Conservation (phyloP, 2,888 invertebrate genomes). For the Octodonta nipae region DNA sequence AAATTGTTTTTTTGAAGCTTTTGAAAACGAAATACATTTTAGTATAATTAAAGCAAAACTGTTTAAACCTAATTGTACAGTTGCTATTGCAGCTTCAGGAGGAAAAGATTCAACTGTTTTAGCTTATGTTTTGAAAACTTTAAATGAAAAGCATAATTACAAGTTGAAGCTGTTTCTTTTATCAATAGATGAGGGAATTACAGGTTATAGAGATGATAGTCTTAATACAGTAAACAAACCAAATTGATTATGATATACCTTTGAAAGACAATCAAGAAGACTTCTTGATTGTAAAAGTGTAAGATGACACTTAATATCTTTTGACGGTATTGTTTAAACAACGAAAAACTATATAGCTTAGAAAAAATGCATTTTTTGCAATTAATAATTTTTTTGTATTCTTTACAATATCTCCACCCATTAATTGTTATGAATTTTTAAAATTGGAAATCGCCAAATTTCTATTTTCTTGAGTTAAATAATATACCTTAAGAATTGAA, state of each 20-base stretch:
- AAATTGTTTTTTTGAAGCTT: slow-evolving; percentile 84
- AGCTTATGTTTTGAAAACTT: slow-evolving; percentile 78
- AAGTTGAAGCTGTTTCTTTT: slow-evolving; percentile 77
- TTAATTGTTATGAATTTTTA: too few species aligned
- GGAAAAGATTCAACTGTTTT: slow-evolving; percentile 96
- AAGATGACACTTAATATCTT: too few species aligned
- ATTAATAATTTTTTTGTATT: too few species aligned
- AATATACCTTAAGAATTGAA: too few species aligned
- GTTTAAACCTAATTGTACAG: slow-evolving; percentile 70
- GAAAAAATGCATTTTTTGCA: too few species aligned
- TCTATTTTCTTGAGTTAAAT: too few species aligned
- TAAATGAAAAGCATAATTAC: slow-evolving; percentile 84
- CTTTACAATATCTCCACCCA: too few species aligned
- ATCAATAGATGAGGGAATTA: slow-evolving; percentile 97
- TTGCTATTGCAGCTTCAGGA: slow-evolving; percentile 87
- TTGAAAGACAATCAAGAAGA: too few species aligned
- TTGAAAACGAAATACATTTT: slow-evolving; percentile 88
- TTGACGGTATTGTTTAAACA: too few species aligned
- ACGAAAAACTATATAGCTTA: too few species aligned
- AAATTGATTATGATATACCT: slow-evolving; percentile 84
- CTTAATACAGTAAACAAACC: slow-evolving; percentile 89
- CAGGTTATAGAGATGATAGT: slow-evolving; percentile 90
- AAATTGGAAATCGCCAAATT: too few species aligned
- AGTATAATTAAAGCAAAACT: slow-evolving; percentile 72
- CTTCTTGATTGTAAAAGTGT: too few species aligned